These are phyloP conservation scores for Halcyon leucocephala DNA, from an alignment of 2,797 vertebrate species.

Conservation along the genomic window DNA sequence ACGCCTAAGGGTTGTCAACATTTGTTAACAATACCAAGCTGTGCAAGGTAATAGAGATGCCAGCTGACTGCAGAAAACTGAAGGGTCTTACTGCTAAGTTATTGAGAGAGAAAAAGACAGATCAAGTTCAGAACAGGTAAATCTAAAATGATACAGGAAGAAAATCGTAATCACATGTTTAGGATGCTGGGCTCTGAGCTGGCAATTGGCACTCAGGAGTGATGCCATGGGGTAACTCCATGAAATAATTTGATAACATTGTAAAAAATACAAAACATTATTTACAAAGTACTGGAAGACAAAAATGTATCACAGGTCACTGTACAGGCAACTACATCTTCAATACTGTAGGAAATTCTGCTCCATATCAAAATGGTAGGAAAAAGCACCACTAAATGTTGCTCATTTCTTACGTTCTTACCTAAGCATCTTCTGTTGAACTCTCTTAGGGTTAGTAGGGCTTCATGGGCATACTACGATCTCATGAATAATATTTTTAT, in stretches of 20 bases:
- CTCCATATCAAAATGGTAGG: background rate
- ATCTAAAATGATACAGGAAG: background rate
- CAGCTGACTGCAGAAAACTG: background rate
- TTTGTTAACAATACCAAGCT: background rate
- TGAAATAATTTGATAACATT: background rate
- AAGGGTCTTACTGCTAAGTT: background rate
- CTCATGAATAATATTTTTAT: background rate
- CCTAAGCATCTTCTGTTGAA: background rate
- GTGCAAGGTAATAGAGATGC: background rate
- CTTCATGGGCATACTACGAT: background rate
- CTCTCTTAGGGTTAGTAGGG: background rate
- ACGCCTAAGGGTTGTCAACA: background rate
- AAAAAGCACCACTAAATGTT: background rate
- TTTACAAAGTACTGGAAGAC: background rate
- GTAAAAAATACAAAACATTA: background rate
- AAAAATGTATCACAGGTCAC: background rate
- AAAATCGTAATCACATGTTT: background rate
- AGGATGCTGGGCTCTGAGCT: background rate
- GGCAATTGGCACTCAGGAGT: background rate
- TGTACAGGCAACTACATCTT: background rate
- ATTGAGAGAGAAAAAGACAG: background rate
- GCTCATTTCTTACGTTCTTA: background rate
- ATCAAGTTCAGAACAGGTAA: background rate
- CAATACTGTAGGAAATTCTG: background rate
- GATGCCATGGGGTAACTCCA: background rate